phyloP scores from a whole-genome alignment of 2,888 invertebrate species.

The Acanthosepion esculentum region DNA sequence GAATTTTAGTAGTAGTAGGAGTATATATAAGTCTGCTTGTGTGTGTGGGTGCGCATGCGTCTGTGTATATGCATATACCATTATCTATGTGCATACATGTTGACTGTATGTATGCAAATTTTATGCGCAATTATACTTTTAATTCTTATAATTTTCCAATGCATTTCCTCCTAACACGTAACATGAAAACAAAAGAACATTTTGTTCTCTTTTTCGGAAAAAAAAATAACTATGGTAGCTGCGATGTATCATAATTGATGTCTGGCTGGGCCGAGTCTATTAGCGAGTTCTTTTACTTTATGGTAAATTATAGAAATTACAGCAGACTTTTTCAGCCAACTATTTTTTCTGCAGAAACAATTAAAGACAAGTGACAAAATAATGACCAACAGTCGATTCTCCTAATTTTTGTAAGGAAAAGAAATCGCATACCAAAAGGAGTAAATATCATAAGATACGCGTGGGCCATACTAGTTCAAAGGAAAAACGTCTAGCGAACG shows the following conservation, averaged over 20 bases:
- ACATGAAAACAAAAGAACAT: neutral
- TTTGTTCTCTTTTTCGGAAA: neutral
- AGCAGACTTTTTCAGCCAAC: neutral
- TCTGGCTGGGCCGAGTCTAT: neutral
- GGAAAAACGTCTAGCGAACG: neutral
- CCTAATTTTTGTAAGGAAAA: neutral
- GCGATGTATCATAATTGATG: neutral
- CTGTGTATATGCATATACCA: neutral
- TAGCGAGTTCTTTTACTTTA: neutral
- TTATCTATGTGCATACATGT: neutral
- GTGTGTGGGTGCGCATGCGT: neutral
- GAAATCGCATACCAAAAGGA: neutral
- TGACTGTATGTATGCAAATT: neutral
- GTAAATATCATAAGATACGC: neutral
- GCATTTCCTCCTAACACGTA: neutral
- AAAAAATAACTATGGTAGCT: neutral
- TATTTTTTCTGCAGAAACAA: neutral
- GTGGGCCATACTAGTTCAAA: neutral
- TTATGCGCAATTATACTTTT: neutral
- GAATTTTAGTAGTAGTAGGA: no score
- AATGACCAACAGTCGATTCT: neutral
- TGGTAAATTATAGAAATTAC: neutral
- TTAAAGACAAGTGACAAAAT: neutral
- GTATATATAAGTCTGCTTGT: no score
- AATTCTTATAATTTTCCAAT: neutral